These are phyloP conservation scores for Eurystomus glaucurus DNA, from an alignment of 2,797 vertebrate species.

Conservation along the genomic window DNA sequence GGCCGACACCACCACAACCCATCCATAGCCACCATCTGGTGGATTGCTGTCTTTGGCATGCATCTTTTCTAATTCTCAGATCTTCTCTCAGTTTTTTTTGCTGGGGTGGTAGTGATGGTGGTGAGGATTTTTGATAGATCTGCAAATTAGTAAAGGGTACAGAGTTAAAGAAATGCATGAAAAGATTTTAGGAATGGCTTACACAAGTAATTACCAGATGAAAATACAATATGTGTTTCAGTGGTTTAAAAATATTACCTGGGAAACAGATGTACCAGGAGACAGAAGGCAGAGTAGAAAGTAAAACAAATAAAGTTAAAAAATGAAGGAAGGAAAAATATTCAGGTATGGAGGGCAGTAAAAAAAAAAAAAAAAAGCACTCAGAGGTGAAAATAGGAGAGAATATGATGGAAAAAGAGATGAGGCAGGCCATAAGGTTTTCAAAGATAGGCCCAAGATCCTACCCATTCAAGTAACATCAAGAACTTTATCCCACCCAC, in stretches of 20 bases:
- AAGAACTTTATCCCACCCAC: not conserved
- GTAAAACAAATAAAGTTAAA: not conserved
- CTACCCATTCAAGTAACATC: not conserved
- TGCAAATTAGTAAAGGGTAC: slow-evolving; percentile 13
- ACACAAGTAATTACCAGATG: not conserved
- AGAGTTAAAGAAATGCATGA: not conserved
- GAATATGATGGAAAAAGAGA: not conserved
- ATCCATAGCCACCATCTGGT: slow-evolving; percentile 83
- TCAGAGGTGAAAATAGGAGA: not conserved
- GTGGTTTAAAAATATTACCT: not conserved
- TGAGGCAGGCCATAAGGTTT: not conserved
- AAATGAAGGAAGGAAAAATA: not conserved
- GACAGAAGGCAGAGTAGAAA: not conserved
- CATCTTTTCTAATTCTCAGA: slow-evolving; percentile 27
- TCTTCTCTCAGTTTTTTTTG: not conserved
- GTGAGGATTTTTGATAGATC: slow-evolving; percentile 12
- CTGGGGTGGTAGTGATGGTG: not conserved
- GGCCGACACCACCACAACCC: slow-evolving; percentile 84
- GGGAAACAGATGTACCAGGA: not conserved
- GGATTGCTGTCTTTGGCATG: not conserved
- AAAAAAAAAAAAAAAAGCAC: not conserved
- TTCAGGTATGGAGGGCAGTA: not conserved
- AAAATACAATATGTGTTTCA: not conserved
- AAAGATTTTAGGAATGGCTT: not conserved
- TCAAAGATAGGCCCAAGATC: not conserved